These are phyloP conservation scores for Bursaphelenchus okinawaensis DNA, from an alignment of 2,888 invertebrate species.

Conservation along the genomic window DNA sequence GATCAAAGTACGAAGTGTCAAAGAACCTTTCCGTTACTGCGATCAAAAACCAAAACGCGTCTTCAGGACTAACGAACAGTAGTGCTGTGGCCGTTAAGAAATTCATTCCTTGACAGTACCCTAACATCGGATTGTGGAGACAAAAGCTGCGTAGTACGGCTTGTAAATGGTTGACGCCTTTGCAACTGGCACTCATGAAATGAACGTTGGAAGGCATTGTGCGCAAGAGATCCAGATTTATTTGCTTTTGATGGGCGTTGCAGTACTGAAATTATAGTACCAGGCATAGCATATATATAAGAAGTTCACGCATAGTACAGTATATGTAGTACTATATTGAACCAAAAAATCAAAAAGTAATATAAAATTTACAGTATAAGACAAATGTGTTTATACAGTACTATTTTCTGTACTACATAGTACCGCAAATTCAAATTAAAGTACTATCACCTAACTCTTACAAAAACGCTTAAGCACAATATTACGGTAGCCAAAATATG, in stretches of 20 bases:
- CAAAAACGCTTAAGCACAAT: too few species aligned
- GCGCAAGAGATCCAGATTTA: slow-evolving; percentile 62
- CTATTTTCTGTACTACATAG: too few species aligned
- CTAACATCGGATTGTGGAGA: slow-evolving; percentile 62
- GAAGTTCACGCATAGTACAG: too few species aligned
- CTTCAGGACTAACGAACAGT: slow-evolving; percentile 62
- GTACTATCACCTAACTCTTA: too few species aligned
- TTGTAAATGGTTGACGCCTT: slow-evolving; percentile 62
- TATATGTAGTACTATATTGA: too few species aligned
- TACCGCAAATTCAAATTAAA: too few species aligned
- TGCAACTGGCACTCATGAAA: slow-evolving; percentile 60
- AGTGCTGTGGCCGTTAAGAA: slow-evolving; percentile 63
- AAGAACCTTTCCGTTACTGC: slow-evolving; percentile 63
- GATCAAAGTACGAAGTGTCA: slow-evolving; percentile 62
- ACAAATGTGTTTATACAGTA: too few species aligned
- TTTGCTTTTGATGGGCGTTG: slow-evolving; percentile 62
- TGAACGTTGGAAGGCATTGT: slow-evolving; percentile 64
- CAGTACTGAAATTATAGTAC: slow-evolving; percentile 60
- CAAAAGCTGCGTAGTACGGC: slow-evolving; percentile 63
- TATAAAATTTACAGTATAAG: too few species aligned
- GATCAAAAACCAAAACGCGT: slow-evolving; percentile 64
- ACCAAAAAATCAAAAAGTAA: too few species aligned
- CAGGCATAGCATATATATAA: too few species aligned
- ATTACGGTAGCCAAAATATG: too few species aligned
- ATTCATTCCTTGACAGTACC: slow-evolving; percentile 65